Evolutionary conservation across 2,888 invertebrate species (phyloP).

Genomic region (Rotaria magnacalcarata): DNA sequence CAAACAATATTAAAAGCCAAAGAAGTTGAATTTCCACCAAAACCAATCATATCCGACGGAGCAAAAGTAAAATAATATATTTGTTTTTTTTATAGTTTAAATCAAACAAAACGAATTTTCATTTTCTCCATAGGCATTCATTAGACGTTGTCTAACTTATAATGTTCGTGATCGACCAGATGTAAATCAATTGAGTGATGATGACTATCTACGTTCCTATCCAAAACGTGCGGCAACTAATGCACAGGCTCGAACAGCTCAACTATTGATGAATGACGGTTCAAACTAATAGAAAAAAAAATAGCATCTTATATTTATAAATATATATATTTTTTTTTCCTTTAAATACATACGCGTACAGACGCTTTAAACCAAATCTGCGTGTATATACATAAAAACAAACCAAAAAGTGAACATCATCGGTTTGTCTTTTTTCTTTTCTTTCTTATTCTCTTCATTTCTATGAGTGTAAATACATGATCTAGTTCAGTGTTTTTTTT

Average conservation of each 20-base stretch:
- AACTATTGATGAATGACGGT: slow-evolving; percentile 34
- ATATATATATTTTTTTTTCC: not conserved
- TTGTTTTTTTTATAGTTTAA: not conserved
- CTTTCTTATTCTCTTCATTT: slow-evolving; percentile 7
- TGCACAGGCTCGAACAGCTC: slow-evolving; percentile 31
- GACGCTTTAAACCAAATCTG: not conserved
- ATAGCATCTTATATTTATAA: slow-evolving; percentile 19
- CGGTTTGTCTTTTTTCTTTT: not conserved
- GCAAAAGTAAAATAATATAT: slow-evolving; percentile 73
- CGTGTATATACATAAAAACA: not conserved
- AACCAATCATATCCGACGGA: slow-evolving; percentile 94
- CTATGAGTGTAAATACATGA: slow-evolving; percentile 2
- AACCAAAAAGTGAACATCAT: not conserved
- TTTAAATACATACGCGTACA: slow-evolving; percentile 6
- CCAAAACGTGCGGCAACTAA: slow-evolving; percentile 44
- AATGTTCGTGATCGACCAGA: slow-evolving; percentile 98
- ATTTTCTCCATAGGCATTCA: slow-evolving; percentile 65
- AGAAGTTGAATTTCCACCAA: slow-evolving; percentile 96
- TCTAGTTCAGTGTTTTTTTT: slow-evolving; percentile 9
- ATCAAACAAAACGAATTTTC: not conserved
- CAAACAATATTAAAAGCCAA: slow-evolving; percentile 98
- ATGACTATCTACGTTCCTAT: slow-evolving; percentile 91
- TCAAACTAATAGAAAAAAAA: not conserved
- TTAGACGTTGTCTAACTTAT: slow-evolving; percentile 93
- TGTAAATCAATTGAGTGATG: slow-evolving; percentile 87